These are phyloP conservation scores for Peromyscus eremicus DNA, from an alignment of 2,797 vertebrate genomes.

Conservation along the genomic window DNA sequence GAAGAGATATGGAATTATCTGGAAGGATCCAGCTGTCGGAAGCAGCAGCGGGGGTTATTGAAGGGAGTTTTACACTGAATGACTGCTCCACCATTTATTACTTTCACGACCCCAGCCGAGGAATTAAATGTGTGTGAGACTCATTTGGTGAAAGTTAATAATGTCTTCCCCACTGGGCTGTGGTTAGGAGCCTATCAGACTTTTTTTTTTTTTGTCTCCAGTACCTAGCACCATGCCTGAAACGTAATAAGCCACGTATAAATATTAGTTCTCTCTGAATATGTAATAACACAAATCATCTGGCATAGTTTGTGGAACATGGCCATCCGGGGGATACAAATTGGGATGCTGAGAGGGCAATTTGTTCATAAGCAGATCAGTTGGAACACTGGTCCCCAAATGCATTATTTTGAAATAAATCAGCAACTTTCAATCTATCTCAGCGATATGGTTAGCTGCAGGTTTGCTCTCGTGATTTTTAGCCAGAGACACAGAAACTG, in stretches of 20 bases:
- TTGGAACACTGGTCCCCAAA: neutral
- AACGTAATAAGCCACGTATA: conserved; percentile 51
- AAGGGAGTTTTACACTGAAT: neutral
- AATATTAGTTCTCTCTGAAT: conserved; percentile 62
- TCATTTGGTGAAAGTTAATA: conserved; percentile 59
- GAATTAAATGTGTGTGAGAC: conserved; percentile 53
- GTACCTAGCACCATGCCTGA: conserved; percentile 3
- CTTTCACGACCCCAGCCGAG: conserved; percentile 31
- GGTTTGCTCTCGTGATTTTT: neutral
- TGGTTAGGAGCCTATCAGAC: conserved; percentile 38
- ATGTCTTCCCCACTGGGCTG: conserved; percentile 1
- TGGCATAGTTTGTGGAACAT: conserved; percentile 36
- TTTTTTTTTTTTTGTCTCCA: conserved; percentile 41
- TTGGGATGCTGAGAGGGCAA: neutral
- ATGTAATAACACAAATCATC: conserved; percentile 52
- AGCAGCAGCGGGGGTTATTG: neutral
- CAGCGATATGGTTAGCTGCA: neutral
- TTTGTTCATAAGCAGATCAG: conserved; percentile 24
- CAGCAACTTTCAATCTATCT: neutral
- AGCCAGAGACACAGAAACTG: neutral
- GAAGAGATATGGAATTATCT: neutral
- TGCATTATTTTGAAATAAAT: conserved; percentile 55
- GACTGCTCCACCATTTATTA: neutral
- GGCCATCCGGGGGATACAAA: neutral
- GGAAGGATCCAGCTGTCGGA: neutral